These are phyloP conservation scores for Desmophyllum pertusum DNA, from an alignment of 92 coral and sea anemone species.

Conservation along the genomic window DNA sequence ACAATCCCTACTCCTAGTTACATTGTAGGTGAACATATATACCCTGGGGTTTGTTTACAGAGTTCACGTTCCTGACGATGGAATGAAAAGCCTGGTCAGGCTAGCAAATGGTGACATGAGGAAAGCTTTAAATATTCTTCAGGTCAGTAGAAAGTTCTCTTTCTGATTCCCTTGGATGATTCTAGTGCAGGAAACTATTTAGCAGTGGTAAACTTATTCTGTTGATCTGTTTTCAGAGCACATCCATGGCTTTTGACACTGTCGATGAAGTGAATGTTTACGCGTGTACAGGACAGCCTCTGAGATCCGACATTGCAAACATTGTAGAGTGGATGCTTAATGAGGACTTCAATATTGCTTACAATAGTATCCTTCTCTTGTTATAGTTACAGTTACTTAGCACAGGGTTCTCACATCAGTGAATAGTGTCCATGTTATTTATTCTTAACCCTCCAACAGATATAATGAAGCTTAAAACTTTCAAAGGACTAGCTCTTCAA, in stretches of 20 bases:
- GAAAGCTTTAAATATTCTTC: conserved; percentile 88
- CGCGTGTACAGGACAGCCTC: conserved; percentile 95
- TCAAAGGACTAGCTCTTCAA: conserved; percentile 94
- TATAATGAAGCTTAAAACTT: conserved; percentile 89
- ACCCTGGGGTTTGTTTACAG: conserved; percentile 44
- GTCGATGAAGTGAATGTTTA: conserved; percentile 94
- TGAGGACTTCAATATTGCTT: conserved; percentile 87
- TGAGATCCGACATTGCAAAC: conserved; percentile 84
- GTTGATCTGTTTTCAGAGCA: conserved; percentile 67
- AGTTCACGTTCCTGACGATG: conserved; percentile 85
- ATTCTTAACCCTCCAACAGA: conserved; percentile 55
- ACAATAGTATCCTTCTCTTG: conserved; percentile 78
- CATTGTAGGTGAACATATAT: background rate
- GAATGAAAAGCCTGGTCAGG: conserved; percentile 87
- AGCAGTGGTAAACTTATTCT: background rate
- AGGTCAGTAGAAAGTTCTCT: conserved; percentile 56
- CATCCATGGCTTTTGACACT: conserved; percentile 87
- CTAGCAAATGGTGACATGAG: conserved; percentile 98
- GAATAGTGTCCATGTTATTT: no score
- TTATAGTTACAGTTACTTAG: background rate
- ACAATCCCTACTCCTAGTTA: no score
- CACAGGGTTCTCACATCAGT: no score
- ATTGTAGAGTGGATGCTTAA: conserved; percentile 98
- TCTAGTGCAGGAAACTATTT: background rate
- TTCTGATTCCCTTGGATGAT: background rate